Percentiles rank a stretch among this genome's conserved stretches.
These are phyloP conservation scores for Carassius auratus DNA, from an alignment of 2,113 vertebrate genomes.

Conservation along the genomic window DNA sequence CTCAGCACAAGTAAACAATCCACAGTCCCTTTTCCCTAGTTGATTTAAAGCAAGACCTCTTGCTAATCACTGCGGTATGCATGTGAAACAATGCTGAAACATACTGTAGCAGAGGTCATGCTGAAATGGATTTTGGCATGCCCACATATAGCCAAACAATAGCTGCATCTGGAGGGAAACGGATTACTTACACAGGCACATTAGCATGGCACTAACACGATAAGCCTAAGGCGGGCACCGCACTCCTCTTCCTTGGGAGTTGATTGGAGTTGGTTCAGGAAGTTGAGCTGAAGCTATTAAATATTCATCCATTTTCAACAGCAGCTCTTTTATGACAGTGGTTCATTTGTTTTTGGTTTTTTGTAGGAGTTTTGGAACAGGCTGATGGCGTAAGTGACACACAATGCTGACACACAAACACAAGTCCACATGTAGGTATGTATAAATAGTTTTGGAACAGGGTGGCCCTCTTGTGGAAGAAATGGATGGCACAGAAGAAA, in stretches of 20 bases:
- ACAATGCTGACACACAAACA: constrained; percentile 27
- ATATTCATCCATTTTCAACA: neutral
- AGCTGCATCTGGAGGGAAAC: constrained; percentile 43
- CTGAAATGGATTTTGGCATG: constrained; percentile 29
- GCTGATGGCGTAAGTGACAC: constrained; percentile 67
- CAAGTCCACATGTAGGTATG: constrained; percentile 31
- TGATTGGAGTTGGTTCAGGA: constrained; percentile 33
- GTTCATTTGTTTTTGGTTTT: constrained; percentile 59
- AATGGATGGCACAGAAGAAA: neutral
- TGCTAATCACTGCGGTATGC: constrained; percentile 48
- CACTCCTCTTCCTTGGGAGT: constrained; percentile 40
- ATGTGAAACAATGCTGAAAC: constrained; percentile 54
- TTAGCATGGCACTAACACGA: constrained; percentile 29
- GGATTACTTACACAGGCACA: constrained; percentile 27
- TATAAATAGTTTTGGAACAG: neutral
- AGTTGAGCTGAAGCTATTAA: constrained; percentile 12
- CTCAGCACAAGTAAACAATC: constrained; percentile 49
- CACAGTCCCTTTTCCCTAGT: constrained; percentile 55
- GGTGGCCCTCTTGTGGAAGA: constrained; percentile 28
- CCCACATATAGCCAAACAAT: constrained; percentile 20
- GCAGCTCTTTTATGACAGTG: constrained; percentile 24
- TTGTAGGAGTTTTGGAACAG: constrained; percentile 66
- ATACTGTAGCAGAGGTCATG: constrained; percentile 23
- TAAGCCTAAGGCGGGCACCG: constrained; percentile 18
- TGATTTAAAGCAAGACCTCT: constrained; percentile 45